Evolutionary conservation across 2,113 vertebrate species (phyloP), one percentile per base, ranked within the genome.

Genomic region (Pomatorhinus ruficollis): DNA sequence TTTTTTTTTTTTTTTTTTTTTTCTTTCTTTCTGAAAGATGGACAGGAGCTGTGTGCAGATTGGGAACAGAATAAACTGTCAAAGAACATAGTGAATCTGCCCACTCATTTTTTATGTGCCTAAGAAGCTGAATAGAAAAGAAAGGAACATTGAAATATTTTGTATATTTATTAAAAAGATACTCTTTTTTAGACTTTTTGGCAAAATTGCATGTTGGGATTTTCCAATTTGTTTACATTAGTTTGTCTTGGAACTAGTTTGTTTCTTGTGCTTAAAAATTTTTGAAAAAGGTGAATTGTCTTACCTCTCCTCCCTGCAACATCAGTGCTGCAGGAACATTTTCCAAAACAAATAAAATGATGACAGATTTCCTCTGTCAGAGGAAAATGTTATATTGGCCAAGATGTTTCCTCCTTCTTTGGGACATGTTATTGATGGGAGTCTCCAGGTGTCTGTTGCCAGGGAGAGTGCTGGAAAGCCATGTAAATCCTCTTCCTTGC

Each of bases 281-380:
- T 83, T 86, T 80, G 57, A 44, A 63, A 94, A 33, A 54, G 35
- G 5, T 25, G 28, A 72, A 52, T 56, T 74, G 30, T 80, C 39
- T 89, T 54, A 13, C 28, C 72, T 93, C 35, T 89, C 50, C 39
- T 94, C 50, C 27, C 33, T 77, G 42, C 19, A 37, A 35, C 1
- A 0, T 53, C 76, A 57, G 11, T 66, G 49, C 63, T 90, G 12
- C 63, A 85, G 79, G 17, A 90, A 44, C 39, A 70, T 65, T 85
- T 25, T 11, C 85, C 27, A 12, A 60, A 60, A 56, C 54, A 71
- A 86, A 83, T 64, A 74, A 76, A 52, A 86, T 86, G 39, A 90
- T 93, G 27, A n/a, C n/a, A n/a, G 22, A 88, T 83, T 93, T 40
- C 82, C 10, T 18, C 52, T 90, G 90, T 88, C 95, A 92, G 53